Conservation (phyloP, 1,140 invertebrate genomes). For the Saxidomus purpurata region DNA sequence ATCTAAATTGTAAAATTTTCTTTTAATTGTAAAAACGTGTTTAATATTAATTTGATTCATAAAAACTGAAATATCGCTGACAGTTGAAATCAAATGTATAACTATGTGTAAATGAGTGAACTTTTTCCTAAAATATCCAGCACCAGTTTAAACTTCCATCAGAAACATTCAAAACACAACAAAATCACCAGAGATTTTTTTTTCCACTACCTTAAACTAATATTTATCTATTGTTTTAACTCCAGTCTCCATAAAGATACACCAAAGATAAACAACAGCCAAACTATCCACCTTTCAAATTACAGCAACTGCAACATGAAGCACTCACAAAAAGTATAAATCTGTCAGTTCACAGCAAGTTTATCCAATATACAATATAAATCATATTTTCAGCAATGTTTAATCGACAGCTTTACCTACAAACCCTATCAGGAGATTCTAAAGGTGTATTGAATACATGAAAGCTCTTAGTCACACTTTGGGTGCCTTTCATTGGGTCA, state of each 20-base stretch:
- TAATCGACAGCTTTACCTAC: slow-evolving; percentile 35
- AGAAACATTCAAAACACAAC: too few relatives aligned
- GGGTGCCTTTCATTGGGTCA: slow-evolving; percentile 65
- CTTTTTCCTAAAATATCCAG: too few relatives aligned
- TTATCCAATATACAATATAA: slow-evolving; percentile 41
- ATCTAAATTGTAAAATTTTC: too few relatives aligned
- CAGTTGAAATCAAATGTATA: too few relatives aligned
- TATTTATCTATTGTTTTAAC: slow-evolving; percentile 6
- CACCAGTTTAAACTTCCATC: too few relatives aligned
- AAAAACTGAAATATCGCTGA: too few relatives aligned
- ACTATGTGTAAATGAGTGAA: too few relatives aligned
- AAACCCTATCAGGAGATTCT: slow-evolving; percentile 38
- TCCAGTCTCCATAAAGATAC: slow-evolving; percentile 1
- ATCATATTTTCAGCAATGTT: slow-evolving; percentile 47
- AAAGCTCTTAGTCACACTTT: slow-evolving; percentile 57
- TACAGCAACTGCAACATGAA: slow-evolving; percentile 16
- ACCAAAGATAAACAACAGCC: neutral
- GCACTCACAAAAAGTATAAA: slow-evolving; percentile 55
- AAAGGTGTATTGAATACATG: slow-evolving; percentile 50
- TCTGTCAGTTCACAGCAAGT: slow-evolving; percentile 28
- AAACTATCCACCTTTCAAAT: neutral
- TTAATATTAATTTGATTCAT: too few relatives aligned
- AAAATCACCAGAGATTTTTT: too few relatives aligned
- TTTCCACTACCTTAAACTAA: neutral
- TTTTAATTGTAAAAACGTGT: too few relatives aligned